Evolutionary conservation across 30 jellyfish, hydroid and myxozoan genomes (phyloP).

Genomic region (Sanderia malayensis): DNA sequence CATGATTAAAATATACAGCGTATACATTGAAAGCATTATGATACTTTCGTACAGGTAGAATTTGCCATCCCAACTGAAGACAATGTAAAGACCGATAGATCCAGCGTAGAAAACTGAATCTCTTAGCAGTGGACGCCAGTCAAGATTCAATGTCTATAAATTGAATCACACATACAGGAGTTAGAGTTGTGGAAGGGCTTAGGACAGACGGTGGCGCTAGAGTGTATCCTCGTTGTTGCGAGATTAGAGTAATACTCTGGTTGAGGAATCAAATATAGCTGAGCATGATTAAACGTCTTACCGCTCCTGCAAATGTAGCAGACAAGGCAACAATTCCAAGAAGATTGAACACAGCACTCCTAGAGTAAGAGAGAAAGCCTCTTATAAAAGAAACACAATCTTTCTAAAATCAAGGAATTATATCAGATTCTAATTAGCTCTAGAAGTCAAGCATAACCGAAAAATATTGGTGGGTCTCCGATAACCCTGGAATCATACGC

Average conservation of each 20-base stretch:
- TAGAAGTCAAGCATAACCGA: too few species aligned
- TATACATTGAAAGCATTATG: conserved; percentile 60
- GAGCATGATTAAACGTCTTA: not conserved
- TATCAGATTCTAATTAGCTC: too few species aligned
- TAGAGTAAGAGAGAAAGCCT: conserved; percentile 13
- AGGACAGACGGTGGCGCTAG: too few species aligned
- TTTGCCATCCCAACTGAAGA: conserved; percentile 88
- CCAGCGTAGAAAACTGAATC: conserved; percentile 83
- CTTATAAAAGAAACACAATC: not conserved
- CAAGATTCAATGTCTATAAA: conserved; percentile 66
- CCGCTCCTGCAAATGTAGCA: conserved; percentile 98
- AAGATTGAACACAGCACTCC: conserved; percentile 96
- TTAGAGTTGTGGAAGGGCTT: not conserved
- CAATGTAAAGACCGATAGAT: conserved; percentile 61
- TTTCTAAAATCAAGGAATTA: too few species aligned
- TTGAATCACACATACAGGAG: not conserved
- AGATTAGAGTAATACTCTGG: too few species aligned
- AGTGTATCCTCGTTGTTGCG: too few species aligned
- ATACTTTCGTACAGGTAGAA: conserved; percentile 79
- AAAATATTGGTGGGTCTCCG: too few species aligned
- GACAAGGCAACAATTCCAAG: conserved; percentile 93
- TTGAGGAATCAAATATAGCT: not conserved
- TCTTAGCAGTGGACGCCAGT: conserved; percentile 91
- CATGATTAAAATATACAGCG: conserved; percentile 69
- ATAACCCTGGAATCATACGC: too few species aligned